Evolutionary conservation across 2,888 invertebrate genomes (phyloP), one percentile per base, ranked within the genome.

Genomic region (Clistopyga incitator): DNA sequence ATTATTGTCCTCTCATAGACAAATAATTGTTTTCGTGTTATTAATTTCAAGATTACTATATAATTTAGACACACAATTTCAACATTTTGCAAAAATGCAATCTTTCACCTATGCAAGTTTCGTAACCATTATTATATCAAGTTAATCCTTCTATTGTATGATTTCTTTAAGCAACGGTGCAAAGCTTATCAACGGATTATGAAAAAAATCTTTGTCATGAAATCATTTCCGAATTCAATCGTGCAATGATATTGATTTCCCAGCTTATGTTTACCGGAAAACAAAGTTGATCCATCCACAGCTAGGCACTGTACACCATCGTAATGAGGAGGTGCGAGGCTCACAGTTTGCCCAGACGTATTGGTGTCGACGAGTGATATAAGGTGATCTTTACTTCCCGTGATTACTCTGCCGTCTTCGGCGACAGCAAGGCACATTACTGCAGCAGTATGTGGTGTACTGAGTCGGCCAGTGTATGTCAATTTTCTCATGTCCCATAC

Each of bases 271-370:
- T 83, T 71, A 91, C 93, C 98, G 90, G 97, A 97, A 94, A 97
- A 98, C 23, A 98, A 94, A 18, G 94, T 95, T 86, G 95, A 94
- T 45, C 95, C 96, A 82, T 94, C 93, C 72, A 97, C 94, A 45
- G 96, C 95, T 67, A 98, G 94, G 59, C 97, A 96, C 92, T 98
- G 97, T 75, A 98, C 97, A 34, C 98, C 98, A 93, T 98, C 98
- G 93, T 98, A 98, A 94, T 98, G 98, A 6, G 98, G 98, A 15
- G 98, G 98, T 88, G 96, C 93, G 70, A 95, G 93, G 87, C 95
- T 94, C n/a, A 94, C 94, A 1, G 93, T 90, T 82, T 92, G 82
- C 90, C 94, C 91, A 93, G 94, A 94, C 92, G 93, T 79, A 91
- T 92, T 88, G 91, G 94, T 91, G 86, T 90, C 93, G 70, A 91